phyloP scores from a whole-genome alignment of 2,888 invertebrate species.

The Siphlonurus alternatus region DNA sequence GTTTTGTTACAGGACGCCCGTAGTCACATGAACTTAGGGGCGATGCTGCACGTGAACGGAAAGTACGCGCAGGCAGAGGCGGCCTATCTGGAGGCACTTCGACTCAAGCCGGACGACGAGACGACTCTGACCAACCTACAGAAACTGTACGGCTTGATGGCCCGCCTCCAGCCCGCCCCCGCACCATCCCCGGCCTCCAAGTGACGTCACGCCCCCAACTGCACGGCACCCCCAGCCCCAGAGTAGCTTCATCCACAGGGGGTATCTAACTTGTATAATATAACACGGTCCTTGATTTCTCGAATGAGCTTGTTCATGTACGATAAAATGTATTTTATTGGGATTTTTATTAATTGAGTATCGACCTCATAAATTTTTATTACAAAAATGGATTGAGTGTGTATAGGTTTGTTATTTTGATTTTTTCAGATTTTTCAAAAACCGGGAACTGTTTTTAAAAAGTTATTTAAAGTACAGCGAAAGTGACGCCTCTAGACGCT shows the following conservation, averaged over 20 bases:
- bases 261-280: too few relatives aligned
- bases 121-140: conserved; percentile 80
- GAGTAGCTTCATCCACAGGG: neutral
- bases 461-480: too few relatives aligned
- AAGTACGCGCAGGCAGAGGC: conserved; percentile 75
- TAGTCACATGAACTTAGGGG: conserved; percentile 87
- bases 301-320: too few relatives aligned
- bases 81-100: conserved; percentile 70
- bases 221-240: neutral
- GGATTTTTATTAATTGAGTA: too few relatives aligned
- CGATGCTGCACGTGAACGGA: conserved; percentile 84
- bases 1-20: conserved; percentile 60
- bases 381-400: too few relatives aligned
- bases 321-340: too few relatives aligned
- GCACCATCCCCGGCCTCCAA: neutral
- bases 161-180: conserved; percentile 4
- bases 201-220: neutral
- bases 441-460: too few relatives aligned
- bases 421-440: too few relatives aligned
- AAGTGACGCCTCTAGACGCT: too few relatives aligned
- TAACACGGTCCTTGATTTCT: too few relatives aligned
- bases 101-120: conserved; percentile 72
- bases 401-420: too few relatives aligned
- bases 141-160: conserved; percentile 29
- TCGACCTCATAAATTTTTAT: too few relatives aligned